Evolutionary conservation across 2,113 vertebrate species (phyloP).

Genomic region (Zosterops hypoxanthus): DNA sequence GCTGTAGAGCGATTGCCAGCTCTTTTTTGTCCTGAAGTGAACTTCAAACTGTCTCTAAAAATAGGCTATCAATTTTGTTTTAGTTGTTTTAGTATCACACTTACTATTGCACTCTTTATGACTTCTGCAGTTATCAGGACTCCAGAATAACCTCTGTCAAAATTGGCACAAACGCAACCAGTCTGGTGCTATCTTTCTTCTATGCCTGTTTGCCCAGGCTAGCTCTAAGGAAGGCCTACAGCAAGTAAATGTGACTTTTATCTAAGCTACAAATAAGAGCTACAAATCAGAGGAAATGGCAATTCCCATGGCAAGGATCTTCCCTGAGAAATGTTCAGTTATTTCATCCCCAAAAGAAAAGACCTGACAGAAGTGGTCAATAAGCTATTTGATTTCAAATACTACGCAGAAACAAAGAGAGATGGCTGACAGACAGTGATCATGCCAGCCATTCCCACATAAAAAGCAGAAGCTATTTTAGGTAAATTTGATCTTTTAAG

Average conservation of each 20-base stretch:
- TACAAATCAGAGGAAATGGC: neutral
- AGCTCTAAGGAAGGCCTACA: neutral
- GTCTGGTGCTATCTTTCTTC: neutral
- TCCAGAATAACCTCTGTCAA: neutral
- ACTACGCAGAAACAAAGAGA: neutral
- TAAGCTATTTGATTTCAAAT: neutral
- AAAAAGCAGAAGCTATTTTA: neutral
- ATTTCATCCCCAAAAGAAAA: neutral
- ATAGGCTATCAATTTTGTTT: neutral
- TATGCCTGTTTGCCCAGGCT: neutral
- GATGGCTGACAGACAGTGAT: neutral
- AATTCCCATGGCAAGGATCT: neutral
- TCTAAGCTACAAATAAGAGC: neutral
- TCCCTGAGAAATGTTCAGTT: neutral
- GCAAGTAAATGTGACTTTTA: constrained; percentile 3
- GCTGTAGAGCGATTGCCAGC: neutral
- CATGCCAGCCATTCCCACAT: neutral
- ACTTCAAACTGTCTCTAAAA: neutral
- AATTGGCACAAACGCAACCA: neutral
- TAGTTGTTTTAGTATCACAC: neutral
- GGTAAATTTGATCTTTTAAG: neutral
- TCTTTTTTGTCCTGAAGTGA: neutral
- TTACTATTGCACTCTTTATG: neutral
- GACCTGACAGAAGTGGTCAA: neutral
- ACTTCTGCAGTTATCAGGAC: neutral